Evolutionary conservation across 2,888 invertebrate genomes (phyloP).

Genomic region (Isoperla grammatica): DNA sequence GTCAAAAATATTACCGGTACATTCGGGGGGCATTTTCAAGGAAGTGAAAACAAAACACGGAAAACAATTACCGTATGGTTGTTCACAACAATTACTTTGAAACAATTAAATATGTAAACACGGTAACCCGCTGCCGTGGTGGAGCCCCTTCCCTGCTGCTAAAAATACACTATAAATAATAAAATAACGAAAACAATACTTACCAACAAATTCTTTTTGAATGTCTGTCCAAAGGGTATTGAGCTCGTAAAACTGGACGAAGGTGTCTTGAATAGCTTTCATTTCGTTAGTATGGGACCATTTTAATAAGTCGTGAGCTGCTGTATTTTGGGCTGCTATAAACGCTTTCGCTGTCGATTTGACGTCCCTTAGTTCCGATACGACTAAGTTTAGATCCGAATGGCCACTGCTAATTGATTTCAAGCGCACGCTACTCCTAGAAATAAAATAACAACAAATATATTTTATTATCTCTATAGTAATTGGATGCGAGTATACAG

Average conservation of each 20-base stretch:
- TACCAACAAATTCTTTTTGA: conserved; percentile 46
- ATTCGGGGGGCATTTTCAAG: too few species aligned
- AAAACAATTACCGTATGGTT: too few species aligned
- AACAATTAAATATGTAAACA: too few species aligned
- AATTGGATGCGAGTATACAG: background rate
- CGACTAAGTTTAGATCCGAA: conserved; percentile 45
- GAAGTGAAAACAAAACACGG: too few species aligned
- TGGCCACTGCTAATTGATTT: conserved; percentile 44
- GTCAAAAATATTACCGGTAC: too few species aligned
- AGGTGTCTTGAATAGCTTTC: conserved; percentile 45
- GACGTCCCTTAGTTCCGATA: conserved; percentile 47
- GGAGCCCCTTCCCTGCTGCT: too few species aligned
- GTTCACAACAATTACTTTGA: too few species aligned
- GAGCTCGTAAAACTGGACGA: conserved; percentile 44
- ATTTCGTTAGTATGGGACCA: conserved; percentile 47
- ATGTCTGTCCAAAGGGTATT: conserved; percentile 46
- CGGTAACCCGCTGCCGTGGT: too few species aligned
- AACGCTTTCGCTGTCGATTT: conserved; percentile 44
- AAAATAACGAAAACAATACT: conserved; percentile 13
- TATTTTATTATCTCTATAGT: background rate
- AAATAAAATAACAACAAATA: too few species aligned
- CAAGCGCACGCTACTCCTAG: conserved; percentile 45
- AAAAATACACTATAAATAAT: conserved; percentile 17
- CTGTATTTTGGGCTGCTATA: conserved; percentile 44
- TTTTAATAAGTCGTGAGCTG: conserved; percentile 45